Evolutionary conservation across 2,888 invertebrate genomes (phyloP).

Genomic region (Xestia c-nigrum): DNA sequence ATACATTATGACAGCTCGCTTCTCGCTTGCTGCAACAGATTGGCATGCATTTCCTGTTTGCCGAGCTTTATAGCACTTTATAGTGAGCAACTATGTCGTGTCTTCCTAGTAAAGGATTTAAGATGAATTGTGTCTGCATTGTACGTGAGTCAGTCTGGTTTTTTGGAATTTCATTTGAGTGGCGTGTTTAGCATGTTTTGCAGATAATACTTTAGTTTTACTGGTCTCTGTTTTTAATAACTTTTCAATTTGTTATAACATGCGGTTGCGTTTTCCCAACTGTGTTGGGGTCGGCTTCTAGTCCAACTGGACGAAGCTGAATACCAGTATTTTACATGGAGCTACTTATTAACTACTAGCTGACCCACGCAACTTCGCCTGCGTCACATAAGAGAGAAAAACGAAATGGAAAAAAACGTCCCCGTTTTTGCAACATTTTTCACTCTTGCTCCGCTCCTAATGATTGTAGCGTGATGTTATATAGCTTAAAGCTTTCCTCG

Average conservation of each 20-base stretch:
- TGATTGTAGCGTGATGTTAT: too few relatives aligned
- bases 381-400: too few relatives aligned
- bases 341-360: too few relatives aligned
- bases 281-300: not conserved
- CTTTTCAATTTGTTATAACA: not conserved
- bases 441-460: too few relatives aligned
- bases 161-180: constrained; percentile 6
- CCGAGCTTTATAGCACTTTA: constrained; percentile 32
- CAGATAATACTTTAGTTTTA: not conserved
- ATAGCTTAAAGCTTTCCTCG: too few relatives aligned
- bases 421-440: too few relatives aligned
- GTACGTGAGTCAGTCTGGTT: not conserved
- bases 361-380: too few relatives aligned
- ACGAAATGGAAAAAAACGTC: too few relatives aligned
- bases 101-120: constrained; percentile 23
- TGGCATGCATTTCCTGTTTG: constrained; percentile 62
- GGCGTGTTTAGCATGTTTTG: not conserved
- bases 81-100: constrained; percentile 20
- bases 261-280: not conserved
- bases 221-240: not conserved
- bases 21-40: constrained; percentile 50
- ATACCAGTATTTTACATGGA: not conserved
- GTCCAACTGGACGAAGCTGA: not conserved
- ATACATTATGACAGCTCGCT: constrained; percentile 39
- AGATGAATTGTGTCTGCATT: constrained; percentile 13